Evolutionary conservation across 2,113 vertebrate genomes (phyloP).

Genomic region (Tiliqua scincoides): DNA sequence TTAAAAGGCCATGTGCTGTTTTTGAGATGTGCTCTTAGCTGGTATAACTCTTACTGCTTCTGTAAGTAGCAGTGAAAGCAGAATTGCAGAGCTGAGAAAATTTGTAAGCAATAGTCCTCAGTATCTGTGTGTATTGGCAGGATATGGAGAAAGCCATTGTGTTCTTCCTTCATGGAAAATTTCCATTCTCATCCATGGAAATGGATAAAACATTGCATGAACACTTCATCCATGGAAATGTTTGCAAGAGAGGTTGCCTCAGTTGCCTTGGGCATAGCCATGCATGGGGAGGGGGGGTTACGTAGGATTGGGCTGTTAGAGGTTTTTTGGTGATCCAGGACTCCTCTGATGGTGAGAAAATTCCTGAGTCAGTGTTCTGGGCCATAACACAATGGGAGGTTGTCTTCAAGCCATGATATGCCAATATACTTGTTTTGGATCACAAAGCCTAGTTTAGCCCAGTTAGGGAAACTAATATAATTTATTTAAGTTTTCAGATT

Average conservation of each 20-base stretch:
- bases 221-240: no score
- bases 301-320: no score
- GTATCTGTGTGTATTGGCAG: not conserved
- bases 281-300: no score
- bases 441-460: not conserved
- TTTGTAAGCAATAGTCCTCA: not conserved
- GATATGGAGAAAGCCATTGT: not conserved
- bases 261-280: no score
- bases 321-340: not conserved
- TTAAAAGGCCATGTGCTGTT: not conserved
- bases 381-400: not conserved
- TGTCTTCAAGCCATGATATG: no score
- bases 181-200: no score
- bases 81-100: not conserved
- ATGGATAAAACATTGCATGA: no score
- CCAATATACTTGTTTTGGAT: not conserved
- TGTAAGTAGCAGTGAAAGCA: not conserved
- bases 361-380: not conserved
- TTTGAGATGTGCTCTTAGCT: not conserved
- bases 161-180: not conserved
- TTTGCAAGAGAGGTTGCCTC: not conserved
- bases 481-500: not conserved
- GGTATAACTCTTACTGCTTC: not conserved
- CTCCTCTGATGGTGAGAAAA: not conserved
- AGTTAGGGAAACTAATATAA: not conserved